Evolutionary conservation across 1,140 invertebrate species (phyloP).

Genomic region (Cheumatopsyche charites): DNA sequence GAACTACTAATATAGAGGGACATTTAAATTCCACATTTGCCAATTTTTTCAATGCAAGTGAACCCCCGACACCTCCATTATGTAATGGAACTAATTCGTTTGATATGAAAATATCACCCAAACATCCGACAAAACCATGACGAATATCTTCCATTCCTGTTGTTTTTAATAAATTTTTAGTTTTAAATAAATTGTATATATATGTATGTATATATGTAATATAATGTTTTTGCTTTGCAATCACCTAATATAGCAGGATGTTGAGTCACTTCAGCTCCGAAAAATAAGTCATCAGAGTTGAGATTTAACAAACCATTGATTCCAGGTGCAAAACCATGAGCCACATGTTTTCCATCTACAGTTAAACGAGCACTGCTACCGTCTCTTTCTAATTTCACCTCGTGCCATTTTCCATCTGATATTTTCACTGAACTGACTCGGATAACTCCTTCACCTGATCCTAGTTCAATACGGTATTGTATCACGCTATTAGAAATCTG

Average conservation of each 20-base stretch:
- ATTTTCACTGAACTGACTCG: constrained; percentile 73
- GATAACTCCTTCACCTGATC: constrained; percentile 82
- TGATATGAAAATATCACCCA: constrained; percentile 83
- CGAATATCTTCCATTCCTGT: constrained; percentile 73
- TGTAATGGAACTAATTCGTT: constrained; percentile 76
- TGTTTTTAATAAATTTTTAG: not conserved
- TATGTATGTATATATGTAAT: not conserved
- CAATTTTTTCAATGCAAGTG: constrained; percentile 71
- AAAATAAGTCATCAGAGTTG: constrained; percentile 77
- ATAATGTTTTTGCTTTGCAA: not conserved
- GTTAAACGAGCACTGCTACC: constrained; percentile 74
- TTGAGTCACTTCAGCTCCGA: constrained; percentile 79
- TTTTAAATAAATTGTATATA: not conserved
- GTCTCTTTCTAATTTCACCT: constrained; percentile 76
- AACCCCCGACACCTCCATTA: constrained; percentile 62
- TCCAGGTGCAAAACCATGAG: constrained; percentile 78
- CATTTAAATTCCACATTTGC: constrained; percentile 81
- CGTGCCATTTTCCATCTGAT: constrained; percentile 87
- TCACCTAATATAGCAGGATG: constrained; percentile 64
- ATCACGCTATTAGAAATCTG: constrained; percentile 74
- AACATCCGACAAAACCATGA: constrained; percentile 84
- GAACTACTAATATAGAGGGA: constrained; percentile 64
- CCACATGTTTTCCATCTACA: constrained; percentile 75
- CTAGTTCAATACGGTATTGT: constrained; percentile 85
- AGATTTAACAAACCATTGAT: constrained; percentile 81